These are phyloP conservation scores for Palaemon carinicauda DNA, from an alignment of 1,140 invertebrate species.

Conservation along the genomic window DNA sequence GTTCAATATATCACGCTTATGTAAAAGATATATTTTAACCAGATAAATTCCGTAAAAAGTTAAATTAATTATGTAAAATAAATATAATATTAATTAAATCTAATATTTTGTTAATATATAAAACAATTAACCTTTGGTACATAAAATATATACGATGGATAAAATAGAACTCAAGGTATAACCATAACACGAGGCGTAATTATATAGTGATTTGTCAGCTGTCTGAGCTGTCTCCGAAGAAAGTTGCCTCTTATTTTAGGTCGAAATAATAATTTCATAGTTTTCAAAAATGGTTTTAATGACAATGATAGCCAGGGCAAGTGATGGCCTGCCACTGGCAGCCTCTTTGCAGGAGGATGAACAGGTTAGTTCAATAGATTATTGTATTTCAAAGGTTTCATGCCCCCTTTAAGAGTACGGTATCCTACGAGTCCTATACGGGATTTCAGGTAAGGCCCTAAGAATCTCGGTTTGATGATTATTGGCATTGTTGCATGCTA, in stretches of 20 bases:
- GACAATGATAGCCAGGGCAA: conserved; percentile 95
- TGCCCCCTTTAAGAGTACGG: no score
- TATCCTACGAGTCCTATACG: no score
- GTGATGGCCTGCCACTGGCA: conserved; percentile 93
- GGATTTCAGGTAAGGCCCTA: no score
- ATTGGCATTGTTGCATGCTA: no score
- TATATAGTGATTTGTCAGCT: not conserved
- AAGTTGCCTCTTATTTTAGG: not conserved
- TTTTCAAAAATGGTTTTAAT: conserved; percentile 86
- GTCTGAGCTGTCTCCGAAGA: not conserved
- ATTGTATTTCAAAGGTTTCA: not conserved
- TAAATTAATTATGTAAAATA: not conserved
- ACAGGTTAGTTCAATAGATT: conserved; percentile 75
- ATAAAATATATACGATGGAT: no score
- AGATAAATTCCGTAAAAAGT: not conserved
- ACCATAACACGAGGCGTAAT: no score
- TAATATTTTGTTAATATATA: no score
- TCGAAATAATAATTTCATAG: not conserved
- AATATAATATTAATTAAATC: not conserved
- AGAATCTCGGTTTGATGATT: no score
- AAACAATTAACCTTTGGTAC: not conserved
- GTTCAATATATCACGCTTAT: not conserved
- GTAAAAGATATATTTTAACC: not conserved
- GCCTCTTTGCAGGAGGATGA: conserved; percentile 98
- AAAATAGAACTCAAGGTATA: no score